Evolutionary conservation across 2,113 vertebrate genomes (phyloP).

Genomic region (Pelmatolapia mariae): DNA sequence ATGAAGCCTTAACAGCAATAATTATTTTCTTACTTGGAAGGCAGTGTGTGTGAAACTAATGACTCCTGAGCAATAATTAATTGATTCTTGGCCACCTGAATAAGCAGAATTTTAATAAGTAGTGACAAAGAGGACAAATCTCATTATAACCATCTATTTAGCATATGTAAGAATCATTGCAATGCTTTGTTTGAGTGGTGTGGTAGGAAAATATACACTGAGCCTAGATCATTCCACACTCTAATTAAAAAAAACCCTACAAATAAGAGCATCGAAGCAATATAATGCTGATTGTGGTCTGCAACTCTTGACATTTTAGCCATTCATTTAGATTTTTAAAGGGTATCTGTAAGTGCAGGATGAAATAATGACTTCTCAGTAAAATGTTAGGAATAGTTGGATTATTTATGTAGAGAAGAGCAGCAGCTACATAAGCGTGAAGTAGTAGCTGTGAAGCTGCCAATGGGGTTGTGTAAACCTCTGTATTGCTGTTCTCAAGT

Average conservation of each 20-base stretch:
- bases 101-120: constrained; percentile 84
- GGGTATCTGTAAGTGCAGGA: neutral
- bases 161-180: constrained; percentile 57
- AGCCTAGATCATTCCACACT: neutral
- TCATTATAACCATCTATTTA: constrained; percentile 66
- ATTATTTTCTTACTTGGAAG: constrained; percentile 78
- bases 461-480: neutral
- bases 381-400: neutral
- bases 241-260: neutral
- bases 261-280: neutral
- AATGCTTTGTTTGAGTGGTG: neutral
- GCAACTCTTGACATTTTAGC: neutral
- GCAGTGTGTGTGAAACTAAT: constrained; percentile 80
- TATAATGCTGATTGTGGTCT: neutral
- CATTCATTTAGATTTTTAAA: neutral
- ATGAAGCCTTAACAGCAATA: constrained; percentile 79
- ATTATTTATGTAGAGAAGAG: neutral
- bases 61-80: constrained; percentile 79
- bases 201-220: neutral
- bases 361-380: neutral
- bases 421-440: neutral
- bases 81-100: constrained; percentile 82
- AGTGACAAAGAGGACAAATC: constrained; percentile 76
- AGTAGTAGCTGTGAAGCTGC: neutral
- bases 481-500: neutral